Conservation (phyloP, 2,113 vertebrate genomes). For the Shinisaurus crocodilurus region DNA sequence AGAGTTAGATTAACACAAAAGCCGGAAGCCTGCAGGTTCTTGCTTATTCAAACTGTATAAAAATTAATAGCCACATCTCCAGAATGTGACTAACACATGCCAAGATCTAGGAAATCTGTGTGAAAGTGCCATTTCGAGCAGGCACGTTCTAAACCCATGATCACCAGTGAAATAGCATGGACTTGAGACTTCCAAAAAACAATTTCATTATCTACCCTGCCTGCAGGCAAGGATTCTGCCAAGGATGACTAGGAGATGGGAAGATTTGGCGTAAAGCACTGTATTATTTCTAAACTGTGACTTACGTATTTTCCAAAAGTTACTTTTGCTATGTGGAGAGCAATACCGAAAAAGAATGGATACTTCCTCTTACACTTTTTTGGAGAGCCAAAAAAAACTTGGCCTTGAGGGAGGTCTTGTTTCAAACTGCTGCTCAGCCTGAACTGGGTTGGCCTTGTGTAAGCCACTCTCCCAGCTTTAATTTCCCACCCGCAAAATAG, state of each 20-base stretch:
- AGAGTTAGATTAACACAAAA: constrained; percentile 28
- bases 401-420: neutral
- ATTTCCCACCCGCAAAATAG: neutral
- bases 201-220: constrained; percentile 24
- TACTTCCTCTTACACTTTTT: neutral
- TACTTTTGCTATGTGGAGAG: neutral
- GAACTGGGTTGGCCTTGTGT: neutral
- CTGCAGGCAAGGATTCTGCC: constrained; percentile 37
- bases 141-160: constrained; percentile 27
- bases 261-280: neutral
- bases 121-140: neutral
- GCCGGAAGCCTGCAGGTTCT: constrained; percentile 46
- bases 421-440: neutral
- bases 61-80: constrained; percentile 1
- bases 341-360: neutral
- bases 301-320: neutral
- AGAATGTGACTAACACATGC: neutral
- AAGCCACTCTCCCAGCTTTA: neutral
- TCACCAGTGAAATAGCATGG: constrained; percentile 22
- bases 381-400: neutral
- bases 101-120: constrained; percentile 47
- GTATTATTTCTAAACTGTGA: neutral
- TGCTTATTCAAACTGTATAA: constrained; percentile 30
- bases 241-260: neutral
- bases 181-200: constrained; percentile 39